These are phyloP conservation scores for Leptopilina clavipes DNA, from an alignment of 1,140 invertebrate species.

Conservation along the genomic window DNA sequence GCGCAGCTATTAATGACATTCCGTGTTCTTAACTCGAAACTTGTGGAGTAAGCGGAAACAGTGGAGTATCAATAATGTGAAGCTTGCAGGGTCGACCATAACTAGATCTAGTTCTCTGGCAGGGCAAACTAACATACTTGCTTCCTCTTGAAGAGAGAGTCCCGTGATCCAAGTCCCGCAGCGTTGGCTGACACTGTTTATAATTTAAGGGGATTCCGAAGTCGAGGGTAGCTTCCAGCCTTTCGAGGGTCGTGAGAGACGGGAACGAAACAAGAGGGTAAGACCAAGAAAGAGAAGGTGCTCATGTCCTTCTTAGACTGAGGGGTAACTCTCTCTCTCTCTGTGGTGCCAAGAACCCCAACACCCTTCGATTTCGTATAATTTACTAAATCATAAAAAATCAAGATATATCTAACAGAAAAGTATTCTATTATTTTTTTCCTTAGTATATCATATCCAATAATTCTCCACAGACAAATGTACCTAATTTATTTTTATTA, in stretches of 20 bases:
- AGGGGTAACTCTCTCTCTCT: constrained; percentile 36
- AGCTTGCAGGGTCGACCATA: constrained; percentile 2
- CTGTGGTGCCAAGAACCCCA: constrained; percentile 23
- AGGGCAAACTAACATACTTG: constrained; percentile 25
- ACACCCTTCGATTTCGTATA: constrained; percentile 37
- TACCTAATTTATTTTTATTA: too few relatives aligned
- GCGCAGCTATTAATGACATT: constrained; percentile 43
- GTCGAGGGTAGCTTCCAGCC: constrained; percentile 40
- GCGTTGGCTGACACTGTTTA: constrained; percentile 49
- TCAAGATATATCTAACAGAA: constrained; percentile 34
- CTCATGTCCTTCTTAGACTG: constrained; percentile 1
- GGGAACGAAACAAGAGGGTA: constrained; percentile 36
- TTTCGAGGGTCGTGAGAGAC: constrained; percentile 35
- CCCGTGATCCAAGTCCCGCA: constrained; percentile 41
- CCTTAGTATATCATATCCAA: background rate
- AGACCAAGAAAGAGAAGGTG: constrained; percentile 34
- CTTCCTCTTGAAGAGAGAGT: constrained; percentile 33
- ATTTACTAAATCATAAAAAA: constrained; percentile 46
- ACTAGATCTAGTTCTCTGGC: constrained; percentile 5
- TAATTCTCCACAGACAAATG: background rate
- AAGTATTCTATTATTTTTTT: constrained; percentile 10
- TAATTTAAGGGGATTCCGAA: constrained; percentile 48
- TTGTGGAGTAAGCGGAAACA: constrained; percentile 6
- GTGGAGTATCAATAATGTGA: constrained; percentile 22
- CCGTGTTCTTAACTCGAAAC: constrained; percentile 38